Evolutionary conservation across 2,797 vertebrate genomes (phyloP).

Genomic region (Chaetodon trifasciatus): DNA sequence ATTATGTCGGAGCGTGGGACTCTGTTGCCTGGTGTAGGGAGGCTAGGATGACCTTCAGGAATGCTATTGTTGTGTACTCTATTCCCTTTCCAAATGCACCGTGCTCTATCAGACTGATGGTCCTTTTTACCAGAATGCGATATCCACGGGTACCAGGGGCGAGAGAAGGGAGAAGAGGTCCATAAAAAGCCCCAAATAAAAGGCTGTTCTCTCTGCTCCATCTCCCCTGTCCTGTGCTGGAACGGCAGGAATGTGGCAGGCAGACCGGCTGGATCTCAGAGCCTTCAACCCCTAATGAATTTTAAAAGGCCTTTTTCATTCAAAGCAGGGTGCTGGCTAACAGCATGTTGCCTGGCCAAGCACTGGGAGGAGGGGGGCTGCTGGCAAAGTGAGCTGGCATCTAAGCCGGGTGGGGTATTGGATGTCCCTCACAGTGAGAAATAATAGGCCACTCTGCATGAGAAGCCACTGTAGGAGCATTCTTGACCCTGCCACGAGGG

Average conservation of each 20-base stretch:
- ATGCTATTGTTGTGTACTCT: slow-evolving; percentile 86
- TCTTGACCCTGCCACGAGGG: slow-evolving; percentile 83
- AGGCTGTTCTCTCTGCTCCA: slow-evolving; percentile 86
- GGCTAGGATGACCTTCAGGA: slow-evolving; percentile 86
- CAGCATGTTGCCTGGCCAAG: slow-evolving; percentile 84
- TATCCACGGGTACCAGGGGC: slow-evolving; percentile 85
- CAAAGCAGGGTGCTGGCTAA: slow-evolving; percentile 88
- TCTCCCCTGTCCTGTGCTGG: slow-evolving; percentile 89
- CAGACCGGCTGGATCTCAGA: slow-evolving; percentile 86
- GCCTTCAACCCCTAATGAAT: slow-evolving; percentile 90
- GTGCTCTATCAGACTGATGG: slow-evolving; percentile 88
- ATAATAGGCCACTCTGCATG: slow-evolving; percentile 87
- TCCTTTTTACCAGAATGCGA: slow-evolving; percentile 94
- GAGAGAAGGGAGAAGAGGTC: slow-evolving; percentile 77
- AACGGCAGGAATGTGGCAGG: slow-evolving; percentile 92
- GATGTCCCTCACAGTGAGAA: slow-evolving; percentile 86
- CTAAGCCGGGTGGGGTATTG: slow-evolving; percentile 86
- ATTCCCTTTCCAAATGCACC: slow-evolving; percentile 84
- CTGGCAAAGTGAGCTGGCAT: slow-evolving; percentile 86
- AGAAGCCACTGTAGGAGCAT: slow-evolving; percentile 83
- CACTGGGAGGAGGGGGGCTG: slow-evolving; percentile 53
- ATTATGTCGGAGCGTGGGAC: slow-evolving; percentile 83
- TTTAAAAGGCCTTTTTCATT: slow-evolving; percentile 94
- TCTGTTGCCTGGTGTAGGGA: slow-evolving; percentile 74
- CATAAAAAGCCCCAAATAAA: slow-evolving; percentile 90